These are phyloP conservation scores for Sussaba pulchella DNA, from an alignment of 2,888 invertebrate species.

Conservation along the genomic window DNA sequence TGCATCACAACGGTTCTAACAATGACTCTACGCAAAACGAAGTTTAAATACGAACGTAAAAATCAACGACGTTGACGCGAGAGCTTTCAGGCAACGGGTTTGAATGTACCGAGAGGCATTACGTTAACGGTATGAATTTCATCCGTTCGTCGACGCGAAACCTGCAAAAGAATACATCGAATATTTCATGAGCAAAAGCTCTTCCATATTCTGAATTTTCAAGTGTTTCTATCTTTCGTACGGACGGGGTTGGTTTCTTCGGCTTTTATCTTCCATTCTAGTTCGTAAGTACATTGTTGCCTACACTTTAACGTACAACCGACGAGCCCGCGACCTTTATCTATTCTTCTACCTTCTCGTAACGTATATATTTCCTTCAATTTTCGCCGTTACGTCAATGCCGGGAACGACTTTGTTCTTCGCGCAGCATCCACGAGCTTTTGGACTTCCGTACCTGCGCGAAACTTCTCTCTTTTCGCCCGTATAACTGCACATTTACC, in stretches of 20 bases:
- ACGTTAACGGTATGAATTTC: conserved; percentile 65
- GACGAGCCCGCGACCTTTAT: background rate
- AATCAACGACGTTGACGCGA: conserved; percentile 37
- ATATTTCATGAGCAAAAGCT: conserved; percentile 78
- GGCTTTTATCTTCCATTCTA: conserved; percentile 13
- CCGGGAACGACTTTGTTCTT: conserved; percentile 48
- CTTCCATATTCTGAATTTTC: conserved; percentile 74
- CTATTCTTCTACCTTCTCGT: background rate
- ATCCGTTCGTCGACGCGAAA: conserved; percentile 47
- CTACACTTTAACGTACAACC: conserved; percentile 21
- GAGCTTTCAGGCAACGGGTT: conserved; percentile 68
- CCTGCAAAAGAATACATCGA: conserved; percentile 72
- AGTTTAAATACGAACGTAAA: background rate
- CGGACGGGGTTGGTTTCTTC: conserved; percentile 26
- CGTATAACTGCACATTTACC: conserved; percentile 2
- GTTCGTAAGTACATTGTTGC: conserved; percentile 31
- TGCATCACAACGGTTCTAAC: no score
- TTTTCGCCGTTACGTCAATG: conserved; percentile 46
- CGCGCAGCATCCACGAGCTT: conserved; percentile 21
- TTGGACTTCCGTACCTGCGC: conserved; percentile 24
- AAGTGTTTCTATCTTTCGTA: conserved; percentile 61
- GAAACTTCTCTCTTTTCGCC: conserved; percentile 15
- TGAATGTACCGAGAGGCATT: background rate
- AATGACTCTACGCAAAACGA: background rate
- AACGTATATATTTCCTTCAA: conserved; percentile 24